Evolutionary conservation across 2,113 vertebrate genomes (phyloP), one percentile per base, ranked within the genome.

Genomic region (Ranitomeya imitator): DNA sequence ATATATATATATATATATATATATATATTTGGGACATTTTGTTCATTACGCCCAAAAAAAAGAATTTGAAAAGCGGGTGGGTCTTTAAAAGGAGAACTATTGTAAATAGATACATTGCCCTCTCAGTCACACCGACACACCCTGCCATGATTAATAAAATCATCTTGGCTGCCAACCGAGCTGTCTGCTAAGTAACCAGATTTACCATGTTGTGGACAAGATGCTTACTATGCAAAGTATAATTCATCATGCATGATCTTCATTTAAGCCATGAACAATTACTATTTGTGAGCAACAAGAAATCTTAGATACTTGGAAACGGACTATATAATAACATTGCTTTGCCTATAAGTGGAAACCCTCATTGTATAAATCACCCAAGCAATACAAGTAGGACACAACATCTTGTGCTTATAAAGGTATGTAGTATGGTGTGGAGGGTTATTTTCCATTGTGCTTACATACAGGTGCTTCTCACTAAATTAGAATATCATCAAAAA

Each of bases 121-220:
- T 85, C 26, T 60, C 84, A 85, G 55, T 85, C 71, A 85, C 84
- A 77, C 84, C 21, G 84, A 85, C 84, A 85, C 84, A 85, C 84
- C 84, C 84, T 85, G 69, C 52, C 52, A 76, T 74, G 55, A 85
- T 85, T 85, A 31, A 85, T 65, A 57, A 76, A 77, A 31, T 85
- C 31, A 18, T 74, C 51, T 60, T 61, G 31, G 57, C 84, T 45
- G 55, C 55, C 71, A 76, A 85, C 54, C 18, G 18, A 51, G 55
- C 69, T 51, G 71, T 60, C 84, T 77, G 69, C 57, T 77, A 77
- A 45, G 54, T 60, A 61, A 60, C 84, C 55, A 85, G 71, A 76
- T 85, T 55, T 85, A 77, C 69, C 84, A 77, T 77, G 52, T 16
- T 57, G 54, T 52, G 59, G 83, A 54, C 52, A 73, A 71, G 59